Base-by-base conservation (phyloP, 2,113 vertebrate genomes). In the Oreochromis aureus region DNA sequence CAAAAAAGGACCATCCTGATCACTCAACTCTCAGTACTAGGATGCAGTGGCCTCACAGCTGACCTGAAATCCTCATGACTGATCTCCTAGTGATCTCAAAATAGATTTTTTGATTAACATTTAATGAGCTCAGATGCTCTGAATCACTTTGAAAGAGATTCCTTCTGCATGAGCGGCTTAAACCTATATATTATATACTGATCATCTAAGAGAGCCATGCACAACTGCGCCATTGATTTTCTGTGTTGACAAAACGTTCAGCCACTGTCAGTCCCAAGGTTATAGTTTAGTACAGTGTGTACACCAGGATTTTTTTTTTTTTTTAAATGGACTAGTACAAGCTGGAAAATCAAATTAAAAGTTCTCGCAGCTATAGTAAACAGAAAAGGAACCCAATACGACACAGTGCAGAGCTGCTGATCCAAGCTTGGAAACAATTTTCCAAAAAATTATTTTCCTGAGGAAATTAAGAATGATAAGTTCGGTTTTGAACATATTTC, bases 51-150 rank as follows among this genome's bases (percentile, higher is more conserved):
- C 90, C 94, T 93, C 94, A 85, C 91, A 58, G 89, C 91, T 93
- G 93, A 87, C 89, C 91, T 93, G 87, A 93, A 96, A 96, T 93
- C 95, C 95, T 96, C 96, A 87, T 92, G 96, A 96, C 92, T 92
- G 95, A 96, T 95, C 93, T 95, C 92, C 87, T 87, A 94, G 92
- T 94, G 89, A 96, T 94, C 95, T 96, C 94, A 95, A 97, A 97
- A 97, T 97, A 97, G 96, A 95, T 95, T 96, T 96, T 96, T 94
- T 95, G 95, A 97, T 97, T 95, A 97, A 97, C 94, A 94, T 95
- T 96, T 96, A 96, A 97, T 97, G 96, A 97, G 95, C 96, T 95
- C 76, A 92, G 95, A 96, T 94, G 94, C 95, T 92, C 88, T 91
- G 94, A 92, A 96, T 94, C 87, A 85, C 92, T 95, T 91, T 94